A percentile compares a stretch with the other conserved stretches of the same genome.
Conservation (phyloP, 2,797 vertebrate genomes). For the Thunnus albacares region DNA sequence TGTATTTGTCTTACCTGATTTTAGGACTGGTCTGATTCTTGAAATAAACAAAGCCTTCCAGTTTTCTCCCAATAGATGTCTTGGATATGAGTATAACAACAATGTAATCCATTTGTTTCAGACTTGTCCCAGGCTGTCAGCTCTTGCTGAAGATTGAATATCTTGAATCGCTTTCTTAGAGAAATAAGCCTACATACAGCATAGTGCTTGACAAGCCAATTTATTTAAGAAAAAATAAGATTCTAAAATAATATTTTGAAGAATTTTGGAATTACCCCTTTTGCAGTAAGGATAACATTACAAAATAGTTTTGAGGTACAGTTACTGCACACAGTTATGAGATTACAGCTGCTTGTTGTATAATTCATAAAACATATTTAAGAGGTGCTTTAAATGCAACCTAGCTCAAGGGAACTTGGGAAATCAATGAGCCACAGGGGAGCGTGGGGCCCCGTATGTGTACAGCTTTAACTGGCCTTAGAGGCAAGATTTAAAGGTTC, state of each 20-base stretch:
- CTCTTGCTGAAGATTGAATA: neutral
- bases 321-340: neutral
- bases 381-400: conserved; percentile 39
- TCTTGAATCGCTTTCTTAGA: neutral
- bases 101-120: neutral
- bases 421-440: conserved; percentile 55
- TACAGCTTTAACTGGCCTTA: conserved; percentile 45
- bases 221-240: neutral
- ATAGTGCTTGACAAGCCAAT: neutral
- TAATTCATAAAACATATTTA: conserved; percentile 31
- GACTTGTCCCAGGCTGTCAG: neutral
- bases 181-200: neutral
- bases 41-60: neutral
- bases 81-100: neutral
- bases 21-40: neutral
- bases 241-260: neutral
- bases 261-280: neutral
- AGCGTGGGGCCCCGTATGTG: conserved; percentile 11
- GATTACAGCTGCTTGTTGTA: conserved; percentile 18
- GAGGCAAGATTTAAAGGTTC: conserved; percentile 58
- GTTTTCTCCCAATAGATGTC: neutral
- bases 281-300: neutral
- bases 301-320: neutral
- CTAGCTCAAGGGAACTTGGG: conserved; percentile 46
- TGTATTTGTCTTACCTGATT: neutral